A percentile compares a stretch with the other conserved stretches of the same genome.
Conservation (phyloP, 2,113 vertebrate genomes). For the Marmota flaviventris region DNA sequence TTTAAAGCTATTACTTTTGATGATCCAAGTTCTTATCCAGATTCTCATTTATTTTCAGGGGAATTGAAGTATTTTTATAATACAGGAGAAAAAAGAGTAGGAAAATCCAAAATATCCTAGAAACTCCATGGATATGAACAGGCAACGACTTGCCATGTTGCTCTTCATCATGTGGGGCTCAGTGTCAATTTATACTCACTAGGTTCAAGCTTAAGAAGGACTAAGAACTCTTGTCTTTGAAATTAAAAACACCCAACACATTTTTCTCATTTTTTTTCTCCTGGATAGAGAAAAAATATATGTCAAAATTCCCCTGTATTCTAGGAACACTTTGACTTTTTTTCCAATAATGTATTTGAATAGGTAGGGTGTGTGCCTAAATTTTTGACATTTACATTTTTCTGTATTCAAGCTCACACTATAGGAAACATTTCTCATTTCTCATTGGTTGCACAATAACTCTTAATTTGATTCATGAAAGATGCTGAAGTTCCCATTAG, state of each 20-base stretch:
- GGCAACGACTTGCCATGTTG: not conserved
- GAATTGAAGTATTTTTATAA: conserved; percentile 23
- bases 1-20: conserved; percentile 19
- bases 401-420: not conserved
- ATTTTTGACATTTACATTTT: conserved; percentile 48
- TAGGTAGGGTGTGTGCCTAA: not conserved
- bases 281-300: not conserved
- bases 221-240: not conserved
- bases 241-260: not conserved
- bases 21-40: conserved; percentile 14
- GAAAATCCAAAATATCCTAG: not conserved
- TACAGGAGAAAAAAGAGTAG: not conserved
- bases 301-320: not conserved
- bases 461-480: not conserved
- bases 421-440: not conserved
- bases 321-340: not conserved
- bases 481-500: not conserved
- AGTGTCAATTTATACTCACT: not conserved
- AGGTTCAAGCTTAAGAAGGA: not conserved
- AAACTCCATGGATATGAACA: not conserved
- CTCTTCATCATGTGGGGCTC: not conserved
- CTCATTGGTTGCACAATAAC: not conserved
- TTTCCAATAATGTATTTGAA: not conserved
- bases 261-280: not conserved
- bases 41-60: not conserved